Percentiles rank a stretch among this genome's conserved stretches.
phyloP scores from a whole-genome alignment of 2,113 vertebrate species.

The Chitala chitala region DNA sequence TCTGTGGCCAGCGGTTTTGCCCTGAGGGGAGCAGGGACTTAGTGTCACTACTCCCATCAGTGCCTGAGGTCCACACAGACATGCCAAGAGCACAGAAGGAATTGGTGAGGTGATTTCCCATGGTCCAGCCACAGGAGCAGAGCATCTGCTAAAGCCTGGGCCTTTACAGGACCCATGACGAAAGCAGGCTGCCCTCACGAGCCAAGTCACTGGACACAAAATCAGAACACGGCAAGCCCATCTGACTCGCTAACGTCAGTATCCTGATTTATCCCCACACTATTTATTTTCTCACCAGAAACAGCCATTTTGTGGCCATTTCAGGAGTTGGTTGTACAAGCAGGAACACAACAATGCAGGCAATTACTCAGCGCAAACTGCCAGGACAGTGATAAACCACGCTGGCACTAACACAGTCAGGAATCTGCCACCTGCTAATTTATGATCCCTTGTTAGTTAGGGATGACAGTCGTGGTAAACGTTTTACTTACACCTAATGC shows the following conservation, averaged over 20 bases:
- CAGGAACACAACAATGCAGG: slow-evolving; percentile 31
- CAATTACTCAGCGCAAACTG: slow-evolving; percentile 46
- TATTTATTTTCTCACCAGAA: slow-evolving; percentile 15
- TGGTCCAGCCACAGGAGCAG: no score
- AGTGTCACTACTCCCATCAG: not conserved
- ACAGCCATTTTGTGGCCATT: slow-evolving; percentile 38
- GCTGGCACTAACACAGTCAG: slow-evolving; percentile 34
- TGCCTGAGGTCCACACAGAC: not conserved
- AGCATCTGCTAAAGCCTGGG: no score
- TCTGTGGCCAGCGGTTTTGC: not conserved
- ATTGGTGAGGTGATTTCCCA: no score
- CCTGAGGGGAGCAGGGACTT: not conserved
- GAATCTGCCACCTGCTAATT: slow-evolving; percentile 34
- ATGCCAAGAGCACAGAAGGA: not conserved
- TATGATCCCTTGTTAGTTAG: slow-evolving; percentile 39
- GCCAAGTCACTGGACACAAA: no score
- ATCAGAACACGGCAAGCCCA: not conserved
- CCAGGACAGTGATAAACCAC: slow-evolving; percentile 43
- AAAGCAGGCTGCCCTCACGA: no score
- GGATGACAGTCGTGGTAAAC: slow-evolving; percentile 8
- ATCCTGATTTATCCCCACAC: slow-evolving; percentile 3
- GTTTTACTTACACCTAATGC: slow-evolving; percentile 35
- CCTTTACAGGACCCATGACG: no score
- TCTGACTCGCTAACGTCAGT: not conserved
- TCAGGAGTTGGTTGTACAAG: slow-evolving; percentile 37